Base-by-base conservation (phyloP, 92 coral and sea anemone genomes). In the Heteractis magnifica region DNA sequence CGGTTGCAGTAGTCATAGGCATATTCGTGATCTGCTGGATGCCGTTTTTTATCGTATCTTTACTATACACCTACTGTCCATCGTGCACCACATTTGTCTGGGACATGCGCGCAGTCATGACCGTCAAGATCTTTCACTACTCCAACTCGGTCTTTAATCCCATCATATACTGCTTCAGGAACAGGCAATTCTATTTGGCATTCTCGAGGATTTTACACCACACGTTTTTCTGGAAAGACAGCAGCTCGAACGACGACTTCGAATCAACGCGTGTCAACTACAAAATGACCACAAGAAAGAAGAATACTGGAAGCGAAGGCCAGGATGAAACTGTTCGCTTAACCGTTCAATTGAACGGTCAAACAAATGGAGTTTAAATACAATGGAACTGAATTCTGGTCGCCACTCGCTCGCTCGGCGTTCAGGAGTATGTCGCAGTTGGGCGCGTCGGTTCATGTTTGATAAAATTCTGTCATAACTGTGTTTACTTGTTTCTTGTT, bases 121-220 rank as follows among this genome's bases (percentile, higher is more conserved):
- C 85, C 59, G 87, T 91, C 79, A 93, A 93, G 72, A 19, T 93
- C 58, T 88, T 93, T 51, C 97, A 93, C 65, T 93, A 89, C 84
- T 92, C 93, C 23, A 93, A 93, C 90, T 91, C 94, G 5, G 97
- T 87, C 71, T 90, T 90, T 55, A 93, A 93, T 77, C 97, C 97
- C 49, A 75, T 93, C 56, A 89, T 93, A 62, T 93, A 93, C 72
- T 90, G 92, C 55, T 91, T 91, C 41, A 88, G 95, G 51, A 93
- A 91, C 71, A 88, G 86, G 83, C 73, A 93, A n/a, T 93, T 93
- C 75, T 84, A 91, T 81, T 65, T 56, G 75, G 97, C 97, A 3
- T 93, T 93, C 75, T 76, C 79, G 53, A 72, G 90, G 89, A 87
- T 93, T 51, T 75, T 93, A 51, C 88, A 83, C 71, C 87, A 83